These are phyloP conservation scores for Sipha flava DNA, from an alignment of 1,140 invertebrate species.

Conservation along the genomic window DNA sequence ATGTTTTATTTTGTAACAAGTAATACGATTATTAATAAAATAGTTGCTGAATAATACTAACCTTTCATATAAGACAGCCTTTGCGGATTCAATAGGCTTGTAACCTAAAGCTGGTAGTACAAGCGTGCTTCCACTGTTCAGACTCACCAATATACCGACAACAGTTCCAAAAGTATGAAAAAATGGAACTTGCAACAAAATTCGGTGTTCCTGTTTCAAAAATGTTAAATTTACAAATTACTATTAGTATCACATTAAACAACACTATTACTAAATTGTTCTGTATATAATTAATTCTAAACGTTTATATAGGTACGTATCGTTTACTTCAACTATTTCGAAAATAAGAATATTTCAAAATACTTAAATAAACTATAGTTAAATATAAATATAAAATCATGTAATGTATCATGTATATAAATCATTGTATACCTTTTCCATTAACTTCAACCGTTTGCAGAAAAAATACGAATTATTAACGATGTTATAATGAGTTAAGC, in stretches of 20 bases:
- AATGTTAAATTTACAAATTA: too few relatives aligned
- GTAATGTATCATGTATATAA: too few relatives aligned
- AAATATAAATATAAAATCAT: too few relatives aligned
- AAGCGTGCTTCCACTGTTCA: constrained; percentile 58
- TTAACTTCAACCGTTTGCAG: constrained; percentile 34
- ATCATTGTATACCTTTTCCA: constrained; percentile 37
- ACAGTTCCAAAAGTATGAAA: constrained; percentile 87
- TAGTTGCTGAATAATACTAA: constrained; percentile 42
- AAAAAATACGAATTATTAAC: constrained; percentile 70
- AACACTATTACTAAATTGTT: too few relatives aligned
- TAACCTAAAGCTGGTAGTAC: constrained; percentile 62
- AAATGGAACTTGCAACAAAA: constrained; percentile 77
- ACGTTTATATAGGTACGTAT: too few relatives aligned
- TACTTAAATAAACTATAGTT: too few relatives aligned
- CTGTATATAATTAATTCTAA: too few relatives aligned
- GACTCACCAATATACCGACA: constrained; percentile 53
- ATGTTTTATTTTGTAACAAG: too few relatives aligned
- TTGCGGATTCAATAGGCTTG: constrained; percentile 57
- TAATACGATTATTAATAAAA: neutral
- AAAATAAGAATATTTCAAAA: too few relatives aligned
- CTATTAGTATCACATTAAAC: too few relatives aligned
- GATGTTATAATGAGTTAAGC: constrained; percentile 70
- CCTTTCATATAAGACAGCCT: constrained; percentile 61
- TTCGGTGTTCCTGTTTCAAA: constrained; percentile 39
- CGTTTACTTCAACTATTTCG: too few relatives aligned